Evolutionary conservation across 2,113 vertebrate species (phyloP), one percentile per base, ranked within the genome.

Genomic region (Mionectes macconnelli): DNA sequence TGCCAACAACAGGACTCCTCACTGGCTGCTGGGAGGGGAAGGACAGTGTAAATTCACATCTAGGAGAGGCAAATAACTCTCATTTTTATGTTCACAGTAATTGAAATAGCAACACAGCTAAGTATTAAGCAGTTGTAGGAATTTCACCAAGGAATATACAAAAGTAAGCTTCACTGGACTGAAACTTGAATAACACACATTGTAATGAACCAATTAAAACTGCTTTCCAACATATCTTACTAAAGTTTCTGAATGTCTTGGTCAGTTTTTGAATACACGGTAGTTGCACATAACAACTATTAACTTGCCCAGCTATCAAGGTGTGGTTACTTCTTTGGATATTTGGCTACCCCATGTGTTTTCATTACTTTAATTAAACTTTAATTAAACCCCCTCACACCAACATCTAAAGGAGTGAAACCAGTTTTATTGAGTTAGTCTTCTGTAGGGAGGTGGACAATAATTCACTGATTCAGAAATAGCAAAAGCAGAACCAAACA

Each of bases 11-110:
- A 56, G 62, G 40, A 79, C 63, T 16, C 39, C 47, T 64, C 23
- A 6, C 0, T 2, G 52, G 47, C 16, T 42, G 57, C 53, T 33
- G 24, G 24, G 52, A 87, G 27, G 27, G 0, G 0, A 60, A 42
- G 75, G 35, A 22, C 0, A 7, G 22, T 2, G 63, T 27, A 30
- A 62, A 14, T 44, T 63, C 40, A 9, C 1, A 1, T 17, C 49
- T 17, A 64, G 45, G 45, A 73, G 25, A 67, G 19, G 30, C 8
- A 45, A 47, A 64, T 16, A 44, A n/a, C 10, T 42, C 53, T 52
- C 6, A 3, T 81, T 80, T 83, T 42, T 21, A 33, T 6, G 33
- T 16, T 63, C 63, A 19, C 20, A 22, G 19, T 47, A 40, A n/a
- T 1, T 56, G 75, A 55, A 78, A 73, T 44, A 82, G 39, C 66